Evolutionary conservation across 2,797 vertebrate species (phyloP).

Genomic region (Protosalanx chinensis): DNA sequence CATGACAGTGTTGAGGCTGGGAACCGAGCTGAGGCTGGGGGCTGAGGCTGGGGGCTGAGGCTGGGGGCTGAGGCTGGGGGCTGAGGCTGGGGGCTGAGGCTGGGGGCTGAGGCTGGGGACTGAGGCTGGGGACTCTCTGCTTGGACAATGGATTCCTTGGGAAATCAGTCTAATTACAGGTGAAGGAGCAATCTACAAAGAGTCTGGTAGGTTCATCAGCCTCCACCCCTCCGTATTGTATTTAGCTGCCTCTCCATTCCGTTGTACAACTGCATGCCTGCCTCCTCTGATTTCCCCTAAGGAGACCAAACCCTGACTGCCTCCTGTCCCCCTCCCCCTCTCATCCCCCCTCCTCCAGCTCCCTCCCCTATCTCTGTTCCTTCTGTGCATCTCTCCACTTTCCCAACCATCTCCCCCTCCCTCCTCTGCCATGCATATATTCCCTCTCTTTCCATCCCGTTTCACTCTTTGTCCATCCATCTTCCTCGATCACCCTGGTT

Average conservation of each 20-base stretch:
- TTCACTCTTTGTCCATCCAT: neutral
- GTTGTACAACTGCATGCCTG: neutral
- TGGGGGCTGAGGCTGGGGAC: too few relatives aligned
- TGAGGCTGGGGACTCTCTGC: neutral
- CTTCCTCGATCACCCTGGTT: neutral
- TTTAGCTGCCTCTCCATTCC: too few relatives aligned
- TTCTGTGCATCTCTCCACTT: neutral
- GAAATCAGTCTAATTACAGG: too few relatives aligned
- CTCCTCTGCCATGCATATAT: neutral
- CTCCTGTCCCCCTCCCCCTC: neutral
- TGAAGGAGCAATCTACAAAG: too few relatives aligned
- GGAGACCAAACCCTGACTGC: slow-evolving; percentile 21
- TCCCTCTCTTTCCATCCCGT: neutral
- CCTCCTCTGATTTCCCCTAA: neutral
- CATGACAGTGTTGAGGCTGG: neutral
- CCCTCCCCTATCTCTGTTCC: slow-evolving; percentile 12
- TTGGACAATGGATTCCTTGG: too few relatives aligned
- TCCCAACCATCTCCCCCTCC: neutral
- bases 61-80: too few relatives aligned
- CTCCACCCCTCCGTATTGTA: too few relatives aligned
- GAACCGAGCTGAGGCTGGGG: neutral
- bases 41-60: neutral
- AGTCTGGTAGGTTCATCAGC: too few relatives aligned
- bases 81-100: neutral
- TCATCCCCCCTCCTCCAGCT: neutral